A percentile compares a stretch with the other conserved stretches of the same genome.
Conservation (phyloP, 2,113 vertebrate species). For the Orientallactaga bullata region DNA sequence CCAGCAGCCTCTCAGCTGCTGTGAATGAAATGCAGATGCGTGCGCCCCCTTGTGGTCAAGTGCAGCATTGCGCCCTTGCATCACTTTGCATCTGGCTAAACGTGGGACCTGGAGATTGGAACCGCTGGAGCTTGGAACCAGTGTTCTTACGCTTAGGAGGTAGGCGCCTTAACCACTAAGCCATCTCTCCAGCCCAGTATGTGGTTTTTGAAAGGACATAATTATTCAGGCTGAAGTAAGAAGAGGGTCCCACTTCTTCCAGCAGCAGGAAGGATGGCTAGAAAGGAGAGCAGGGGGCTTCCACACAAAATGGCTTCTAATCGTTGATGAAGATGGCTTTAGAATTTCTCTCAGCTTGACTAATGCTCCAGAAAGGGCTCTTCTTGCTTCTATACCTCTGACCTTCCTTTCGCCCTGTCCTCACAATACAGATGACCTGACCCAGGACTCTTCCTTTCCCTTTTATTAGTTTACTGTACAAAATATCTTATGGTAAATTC, state of each 20-base stretch:
- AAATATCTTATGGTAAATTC: background rate
- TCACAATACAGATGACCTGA: background rate
- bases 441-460: background rate
- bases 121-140: too few species aligned
- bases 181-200: too few species aligned
- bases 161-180: too few species aligned
- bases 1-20: too few species aligned
- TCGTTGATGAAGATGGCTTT: background rate
- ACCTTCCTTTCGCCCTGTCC: background rate
- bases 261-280: background rate
- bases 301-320: background rate
- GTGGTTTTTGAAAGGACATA: background rate
- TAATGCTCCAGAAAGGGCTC: too few species aligned
- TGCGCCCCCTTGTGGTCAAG: too few species aligned
- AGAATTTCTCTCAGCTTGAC: background rate
- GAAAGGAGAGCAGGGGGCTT: too few species aligned
- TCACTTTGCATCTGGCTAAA: too few species aligned
- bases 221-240: background rate
- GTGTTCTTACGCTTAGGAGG: too few species aligned
- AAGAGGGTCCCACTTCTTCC: accelerated
- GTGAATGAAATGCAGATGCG: too few species aligned
- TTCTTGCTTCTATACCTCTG: background rate
- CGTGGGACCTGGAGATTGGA: too few species aligned
- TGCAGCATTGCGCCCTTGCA: too few species aligned
- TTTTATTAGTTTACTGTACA: background rate